These are phyloP conservation scores for Falco novaeseelandiae DNA, from an alignment of 2,797 vertebrate genomes.

Conservation along the genomic window DNA sequence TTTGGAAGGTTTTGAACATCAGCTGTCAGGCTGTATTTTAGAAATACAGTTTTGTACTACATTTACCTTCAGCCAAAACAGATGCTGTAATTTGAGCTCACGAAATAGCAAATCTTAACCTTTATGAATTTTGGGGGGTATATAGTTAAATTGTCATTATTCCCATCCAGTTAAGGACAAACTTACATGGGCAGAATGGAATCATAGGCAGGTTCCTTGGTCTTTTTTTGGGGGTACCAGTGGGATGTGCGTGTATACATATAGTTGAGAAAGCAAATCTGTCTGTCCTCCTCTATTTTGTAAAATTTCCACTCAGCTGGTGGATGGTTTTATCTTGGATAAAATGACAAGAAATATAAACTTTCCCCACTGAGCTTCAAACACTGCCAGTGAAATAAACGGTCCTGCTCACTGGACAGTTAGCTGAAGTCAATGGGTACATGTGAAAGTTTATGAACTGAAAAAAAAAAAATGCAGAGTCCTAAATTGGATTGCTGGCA, in stretches of 20 bases:
- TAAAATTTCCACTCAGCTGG: background rate
- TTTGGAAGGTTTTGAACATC: background rate
- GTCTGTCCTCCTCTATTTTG: background rate
- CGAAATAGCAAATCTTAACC: background rate
- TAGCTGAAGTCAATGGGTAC: background rate
- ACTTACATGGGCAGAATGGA: background rate
- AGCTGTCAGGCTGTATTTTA: background rate
- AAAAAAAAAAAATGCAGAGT: background rate
- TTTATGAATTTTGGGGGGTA: background rate
- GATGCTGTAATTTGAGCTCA: background rate
- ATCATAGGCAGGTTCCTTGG: background rate
- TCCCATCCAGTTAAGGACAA: background rate
- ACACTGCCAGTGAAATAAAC: background rate
- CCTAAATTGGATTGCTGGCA: conserved; percentile 45
- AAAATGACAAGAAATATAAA: background rate
- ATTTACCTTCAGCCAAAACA: background rate
- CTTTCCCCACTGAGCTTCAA: background rate
- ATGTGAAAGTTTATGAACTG: background rate
- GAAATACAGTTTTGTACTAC: background rate
- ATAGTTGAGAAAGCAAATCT: background rate
- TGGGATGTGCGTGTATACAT: fast-evolving
- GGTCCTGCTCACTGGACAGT: background rate
- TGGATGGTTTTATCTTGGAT: background rate
- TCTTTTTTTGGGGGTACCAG: background rate
- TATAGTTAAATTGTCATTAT: background rate